A percentile compares a stretch with the other conserved stretches of the same genome.
Evolutionary conservation across 2,113 vertebrate species (phyloP).

Genomic region (Ovis canadensis): DNA sequence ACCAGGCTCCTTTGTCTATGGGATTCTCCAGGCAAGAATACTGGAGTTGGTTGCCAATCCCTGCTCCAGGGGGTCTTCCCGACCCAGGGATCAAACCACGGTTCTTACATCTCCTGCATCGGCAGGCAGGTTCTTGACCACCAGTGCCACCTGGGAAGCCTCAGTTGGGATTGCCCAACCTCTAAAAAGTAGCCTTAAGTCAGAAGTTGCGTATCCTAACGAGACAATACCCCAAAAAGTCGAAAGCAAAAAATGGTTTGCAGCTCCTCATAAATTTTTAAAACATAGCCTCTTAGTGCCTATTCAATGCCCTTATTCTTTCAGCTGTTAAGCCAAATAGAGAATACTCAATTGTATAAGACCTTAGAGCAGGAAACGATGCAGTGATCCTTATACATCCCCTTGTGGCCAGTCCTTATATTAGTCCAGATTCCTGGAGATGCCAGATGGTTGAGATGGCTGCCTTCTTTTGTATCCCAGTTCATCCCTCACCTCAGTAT

Average conservation of each 20-base stretch:
- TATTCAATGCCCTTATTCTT: not conserved
- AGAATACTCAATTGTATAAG: not conserved
- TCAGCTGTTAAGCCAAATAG: not conserved
- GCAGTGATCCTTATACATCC: not conserved
- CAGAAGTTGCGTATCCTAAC: not conserved
- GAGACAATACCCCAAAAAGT: not conserved
- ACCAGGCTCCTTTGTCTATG: not conserved
- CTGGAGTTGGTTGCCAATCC: not conserved
- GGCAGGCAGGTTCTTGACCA: not conserved
- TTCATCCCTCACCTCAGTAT: not conserved
- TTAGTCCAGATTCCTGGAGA: not conserved
- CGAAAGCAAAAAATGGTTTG: not conserved
- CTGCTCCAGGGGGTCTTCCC: not conserved
- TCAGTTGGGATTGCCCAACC: not conserved
- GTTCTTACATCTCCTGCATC: not conserved
- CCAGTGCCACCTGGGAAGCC: not conserved
- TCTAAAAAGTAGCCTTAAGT: not conserved
- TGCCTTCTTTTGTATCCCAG: not conserved
- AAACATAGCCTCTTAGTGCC: not conserved
- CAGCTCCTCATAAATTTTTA: not conserved
- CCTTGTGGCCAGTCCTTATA: not conserved
- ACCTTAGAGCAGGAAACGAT: not conserved
- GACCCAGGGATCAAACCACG: not conserved
- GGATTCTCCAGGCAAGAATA: not conserved
- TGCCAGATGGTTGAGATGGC: not conserved